phyloP scores from a whole-genome alignment of 2,797 vertebrate species.

The Anas capensis region DNA sequence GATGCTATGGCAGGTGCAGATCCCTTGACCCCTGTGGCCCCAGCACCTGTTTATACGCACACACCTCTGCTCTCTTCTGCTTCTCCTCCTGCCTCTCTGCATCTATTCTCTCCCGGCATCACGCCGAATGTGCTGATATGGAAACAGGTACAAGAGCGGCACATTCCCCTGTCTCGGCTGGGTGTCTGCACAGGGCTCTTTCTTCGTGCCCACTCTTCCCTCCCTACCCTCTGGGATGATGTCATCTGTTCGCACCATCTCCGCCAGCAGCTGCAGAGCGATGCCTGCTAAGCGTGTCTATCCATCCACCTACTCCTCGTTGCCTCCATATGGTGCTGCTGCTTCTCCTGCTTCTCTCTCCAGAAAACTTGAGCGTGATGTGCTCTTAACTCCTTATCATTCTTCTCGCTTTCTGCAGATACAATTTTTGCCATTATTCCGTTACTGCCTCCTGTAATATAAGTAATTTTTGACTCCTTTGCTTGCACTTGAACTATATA shows the following conservation, averaged over 20 bases:
- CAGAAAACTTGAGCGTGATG: constrained; percentile 61
- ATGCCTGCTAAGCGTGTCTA: constrained; percentile 69
- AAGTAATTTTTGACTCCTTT: neutral
- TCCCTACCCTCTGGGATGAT: constrained; percentile 63
- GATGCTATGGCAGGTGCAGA: neutral
- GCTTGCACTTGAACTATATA: neutral
- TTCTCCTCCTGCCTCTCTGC: neutral
- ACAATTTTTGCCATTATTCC: neutral
- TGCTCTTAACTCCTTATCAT: constrained; percentile 39
- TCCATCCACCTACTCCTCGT: constrained; percentile 65
- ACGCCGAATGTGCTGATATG: neutral
- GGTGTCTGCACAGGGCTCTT: constrained; percentile 44
- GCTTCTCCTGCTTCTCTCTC: constrained; percentile 55
- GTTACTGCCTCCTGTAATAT: neutral
- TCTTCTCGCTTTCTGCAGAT: constrained; percentile 5
- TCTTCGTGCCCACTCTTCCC: constrained; percentile 66
- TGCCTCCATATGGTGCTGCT: constrained; percentile 70
- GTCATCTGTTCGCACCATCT: constrained; percentile 73
- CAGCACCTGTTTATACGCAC: neutral
- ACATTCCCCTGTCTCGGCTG: constrained; percentile 46
- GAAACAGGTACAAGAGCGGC: constrained; percentile 57
- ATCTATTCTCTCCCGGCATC: neutral
- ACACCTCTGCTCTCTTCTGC: neutral
- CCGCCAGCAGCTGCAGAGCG: constrained; percentile 68
- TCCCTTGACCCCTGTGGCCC: neutral